Base-by-base conservation (phyloP, 2,113 vertebrate genomes). In the Tamias sibiricus region DNA sequence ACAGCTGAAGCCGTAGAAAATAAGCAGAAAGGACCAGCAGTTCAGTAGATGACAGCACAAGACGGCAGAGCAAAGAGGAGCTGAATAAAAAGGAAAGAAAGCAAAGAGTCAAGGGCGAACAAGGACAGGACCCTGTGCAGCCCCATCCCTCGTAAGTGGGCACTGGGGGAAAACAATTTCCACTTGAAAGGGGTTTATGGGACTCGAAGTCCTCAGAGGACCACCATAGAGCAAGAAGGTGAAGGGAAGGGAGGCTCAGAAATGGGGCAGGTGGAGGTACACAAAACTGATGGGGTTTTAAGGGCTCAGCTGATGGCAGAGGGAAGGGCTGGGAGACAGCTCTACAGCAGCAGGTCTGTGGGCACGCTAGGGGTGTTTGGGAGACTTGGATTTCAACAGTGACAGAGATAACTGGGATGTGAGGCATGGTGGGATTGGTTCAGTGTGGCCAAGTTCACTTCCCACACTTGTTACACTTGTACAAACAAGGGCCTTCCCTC, bases 61-160 rank as follows among this genome's bases (percentile, higher is more conserved):
- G 13, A 74, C 14, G 14, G 35, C 7, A n/a, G 35, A 37, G 4
- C 13, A 16, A 24, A 4, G 42, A 62, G 20, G 42, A 26, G 9
- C 62, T 35, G n/a, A 28, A 69, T 1, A 77, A 37, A 66, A 66
- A 66, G 72, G 49, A 16, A 71, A 76, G 47, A 47, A 40, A 44
- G 26, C 52, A 72, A 40, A 24, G 42, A 9, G n/a, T 7, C 76
- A 59, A 35, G 32, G n/a, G 35, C 44, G 40, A 76, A 14, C n/a
- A 42, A 47, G 44, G n/a, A 16, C 11, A 10, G 11, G 2, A 0
- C 1, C 24, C 5, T 10, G 2, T 6, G 11, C 1, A 19, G 35
- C 6, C 11, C 72, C 22, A 35, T 22, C 35, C 35, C 14, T 66
- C 13, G 19, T 26, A 2, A 66, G 26, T 8, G 14, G 35, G n/a